Conservation (phyloP, 2,888 invertebrate genomes). For the Mesorhabditis sp. region DNA sequence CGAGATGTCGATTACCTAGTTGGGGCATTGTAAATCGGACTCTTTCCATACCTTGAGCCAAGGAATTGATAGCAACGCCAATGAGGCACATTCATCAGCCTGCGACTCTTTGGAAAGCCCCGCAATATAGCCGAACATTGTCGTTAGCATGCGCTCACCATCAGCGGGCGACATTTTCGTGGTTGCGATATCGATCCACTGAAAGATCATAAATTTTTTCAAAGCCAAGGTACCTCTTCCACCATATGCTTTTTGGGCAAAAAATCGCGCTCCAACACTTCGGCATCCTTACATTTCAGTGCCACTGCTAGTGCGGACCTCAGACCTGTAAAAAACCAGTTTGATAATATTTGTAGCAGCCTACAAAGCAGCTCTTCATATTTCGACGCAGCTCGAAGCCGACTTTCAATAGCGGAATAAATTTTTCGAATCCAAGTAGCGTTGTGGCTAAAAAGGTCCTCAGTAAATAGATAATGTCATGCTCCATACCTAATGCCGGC, state of each 20-base stretch:
- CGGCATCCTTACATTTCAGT: neutral
- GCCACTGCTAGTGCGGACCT: neutral
- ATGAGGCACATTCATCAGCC: neutral
- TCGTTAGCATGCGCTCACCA: neutral
- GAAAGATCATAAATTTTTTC: neutral
- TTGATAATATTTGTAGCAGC: neutral
- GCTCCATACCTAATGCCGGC: no score
- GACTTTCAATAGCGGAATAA: no score
- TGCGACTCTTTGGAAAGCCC: neutral
- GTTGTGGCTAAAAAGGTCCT: no score
- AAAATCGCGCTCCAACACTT: neutral
- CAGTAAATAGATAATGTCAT: no score
- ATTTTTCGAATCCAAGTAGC: no score
- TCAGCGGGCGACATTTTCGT: neutral
- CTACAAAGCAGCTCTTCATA: no score
- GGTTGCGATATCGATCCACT: conserved; percentile 4
- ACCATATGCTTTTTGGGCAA: neutral
- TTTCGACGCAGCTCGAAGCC: no score
- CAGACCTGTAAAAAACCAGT: neutral
- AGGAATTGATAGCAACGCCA: neutral
- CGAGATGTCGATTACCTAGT: neutral
- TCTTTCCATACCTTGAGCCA: neutral
- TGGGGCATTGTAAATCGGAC: neutral
- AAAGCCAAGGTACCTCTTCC: neutral
- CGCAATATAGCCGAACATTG: neutral